Evolutionary conservation across 2,113 vertebrate species (phyloP).

Genomic region (Lepus europaeus): DNA sequence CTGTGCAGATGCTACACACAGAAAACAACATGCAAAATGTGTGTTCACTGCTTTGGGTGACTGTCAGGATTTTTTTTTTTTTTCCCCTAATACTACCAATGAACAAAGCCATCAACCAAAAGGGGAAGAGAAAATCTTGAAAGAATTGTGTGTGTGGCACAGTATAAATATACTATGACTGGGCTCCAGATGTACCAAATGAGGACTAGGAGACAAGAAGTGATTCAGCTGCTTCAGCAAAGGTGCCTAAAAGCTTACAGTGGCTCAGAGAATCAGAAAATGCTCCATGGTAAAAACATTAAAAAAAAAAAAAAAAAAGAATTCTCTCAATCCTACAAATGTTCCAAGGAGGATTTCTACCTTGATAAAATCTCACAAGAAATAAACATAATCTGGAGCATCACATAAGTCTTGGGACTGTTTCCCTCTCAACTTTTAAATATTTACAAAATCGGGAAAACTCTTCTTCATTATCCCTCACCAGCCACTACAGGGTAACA

Average conservation of each 20-base stretch:
- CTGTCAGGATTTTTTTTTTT: background rate
- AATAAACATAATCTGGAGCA: background rate
- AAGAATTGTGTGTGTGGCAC: background rate
- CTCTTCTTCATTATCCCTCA: background rate
- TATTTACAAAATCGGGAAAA: background rate
- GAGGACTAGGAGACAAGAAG: background rate
- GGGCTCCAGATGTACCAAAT: background rate
- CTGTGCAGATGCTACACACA: background rate
- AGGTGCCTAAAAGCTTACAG: background rate
- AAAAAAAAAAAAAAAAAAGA: background rate
- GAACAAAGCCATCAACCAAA: constrained; percentile 11
- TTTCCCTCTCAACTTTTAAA: background rate
- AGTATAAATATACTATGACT: constrained; percentile 6
- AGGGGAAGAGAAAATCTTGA: background rate
- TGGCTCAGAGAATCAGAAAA: background rate
- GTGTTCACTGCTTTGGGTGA: background rate
- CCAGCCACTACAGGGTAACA: background rate
- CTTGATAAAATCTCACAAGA: background rate
- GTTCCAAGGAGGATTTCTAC: constrained; percentile 2
- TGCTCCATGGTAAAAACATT: background rate
- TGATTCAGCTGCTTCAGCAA: background rate
- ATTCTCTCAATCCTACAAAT: background rate
- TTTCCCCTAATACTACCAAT: constrained; percentile 43
- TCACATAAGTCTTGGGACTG: background rate
- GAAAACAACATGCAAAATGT: background rate